These are phyloP conservation scores for Zaprionus ghesquierei DNA, from an alignment of 1,140 invertebrate genomes.

Conservation along the genomic window DNA sequence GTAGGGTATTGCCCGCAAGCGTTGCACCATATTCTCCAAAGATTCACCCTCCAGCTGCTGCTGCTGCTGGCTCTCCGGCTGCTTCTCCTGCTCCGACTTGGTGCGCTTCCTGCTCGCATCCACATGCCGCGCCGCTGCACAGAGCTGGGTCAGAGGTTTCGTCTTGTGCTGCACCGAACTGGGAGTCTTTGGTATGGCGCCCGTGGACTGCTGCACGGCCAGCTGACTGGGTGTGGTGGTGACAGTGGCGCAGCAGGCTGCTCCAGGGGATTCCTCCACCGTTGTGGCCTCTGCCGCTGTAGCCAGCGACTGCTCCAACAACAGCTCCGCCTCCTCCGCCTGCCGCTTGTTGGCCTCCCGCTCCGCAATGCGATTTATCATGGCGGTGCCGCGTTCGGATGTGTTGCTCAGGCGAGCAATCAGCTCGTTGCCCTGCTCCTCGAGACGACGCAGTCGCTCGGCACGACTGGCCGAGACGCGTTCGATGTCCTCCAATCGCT, in stretches of 20 bases:
- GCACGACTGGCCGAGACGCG: conserved; percentile 85
- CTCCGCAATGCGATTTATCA: conserved; percentile 77
- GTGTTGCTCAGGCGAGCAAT: conserved; percentile 85
- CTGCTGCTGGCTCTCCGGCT: background rate
- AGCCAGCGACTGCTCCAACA: conserved; percentile 41
- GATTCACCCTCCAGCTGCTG: conserved; percentile 33
- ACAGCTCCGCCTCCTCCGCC: conserved; percentile 50
- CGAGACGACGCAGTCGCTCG: conserved; percentile 86
- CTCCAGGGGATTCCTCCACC: conserved; percentile 35
- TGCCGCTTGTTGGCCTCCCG: conserved; percentile 64
- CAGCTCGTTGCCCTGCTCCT: conserved; percentile 87
- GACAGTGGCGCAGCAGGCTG: conserved; percentile 56
- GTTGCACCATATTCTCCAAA: conserved; percentile 71
- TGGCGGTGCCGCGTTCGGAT: conserved; percentile 82
- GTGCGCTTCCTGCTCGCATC: conserved; percentile 55
- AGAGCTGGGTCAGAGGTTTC: conserved; percentile 51
- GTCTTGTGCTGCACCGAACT: conserved; percentile 18
- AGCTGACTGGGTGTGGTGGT: conserved; percentile 67
- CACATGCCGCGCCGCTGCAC: conserved; percentile 55
- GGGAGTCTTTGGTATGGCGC: conserved; percentile 56
- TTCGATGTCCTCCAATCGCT: conserved; percentile 77
- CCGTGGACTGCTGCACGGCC: conserved; percentile 62
- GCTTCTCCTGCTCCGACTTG: background rate
- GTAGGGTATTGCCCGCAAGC: conserved; percentile 57
- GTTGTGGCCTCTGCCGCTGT: conserved; percentile 36